Conservation (phyloP, 1,140 invertebrate species). For the Lucilia cuprina region DNA sequence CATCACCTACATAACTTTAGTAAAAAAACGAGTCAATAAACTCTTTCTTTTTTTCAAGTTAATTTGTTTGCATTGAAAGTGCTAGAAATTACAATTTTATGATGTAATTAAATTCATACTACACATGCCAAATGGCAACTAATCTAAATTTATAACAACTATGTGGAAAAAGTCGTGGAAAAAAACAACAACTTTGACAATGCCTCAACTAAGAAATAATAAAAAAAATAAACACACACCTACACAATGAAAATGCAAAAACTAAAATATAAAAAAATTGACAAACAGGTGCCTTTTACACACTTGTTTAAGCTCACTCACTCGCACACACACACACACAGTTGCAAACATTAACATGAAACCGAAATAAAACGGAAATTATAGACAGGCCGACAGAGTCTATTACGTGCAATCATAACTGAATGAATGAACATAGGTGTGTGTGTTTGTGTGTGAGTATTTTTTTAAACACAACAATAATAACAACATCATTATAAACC, state of each 20-base stretch:
- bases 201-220: background rate
- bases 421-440: background rate
- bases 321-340: background rate
- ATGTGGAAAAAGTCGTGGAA: background rate
- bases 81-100: background rate
- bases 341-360: background rate
- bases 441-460: too few relatives aligned
- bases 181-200: background rate
- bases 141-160: background rate
- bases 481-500: background rate
- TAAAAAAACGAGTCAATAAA: background rate
- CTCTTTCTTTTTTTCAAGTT: background rate
- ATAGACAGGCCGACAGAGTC: background rate
- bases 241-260: background rate
- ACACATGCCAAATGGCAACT: background rate
- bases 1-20: too few relatives aligned
- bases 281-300: background rate
- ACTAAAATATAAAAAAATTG: background rate
- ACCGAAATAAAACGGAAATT: background rate
- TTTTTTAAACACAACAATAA: too few relatives aligned
- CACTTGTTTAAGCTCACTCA: background rate
- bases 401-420: background rate
- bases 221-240: too few relatives aligned
- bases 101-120: background rate
- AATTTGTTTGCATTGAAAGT: background rate